A percentile compares a stretch with the other conserved stretches of the same genome.
Evolutionary conservation across 2,797 vertebrate genomes (phyloP).

Genomic region (Chlorospingus flavigularis): DNA sequence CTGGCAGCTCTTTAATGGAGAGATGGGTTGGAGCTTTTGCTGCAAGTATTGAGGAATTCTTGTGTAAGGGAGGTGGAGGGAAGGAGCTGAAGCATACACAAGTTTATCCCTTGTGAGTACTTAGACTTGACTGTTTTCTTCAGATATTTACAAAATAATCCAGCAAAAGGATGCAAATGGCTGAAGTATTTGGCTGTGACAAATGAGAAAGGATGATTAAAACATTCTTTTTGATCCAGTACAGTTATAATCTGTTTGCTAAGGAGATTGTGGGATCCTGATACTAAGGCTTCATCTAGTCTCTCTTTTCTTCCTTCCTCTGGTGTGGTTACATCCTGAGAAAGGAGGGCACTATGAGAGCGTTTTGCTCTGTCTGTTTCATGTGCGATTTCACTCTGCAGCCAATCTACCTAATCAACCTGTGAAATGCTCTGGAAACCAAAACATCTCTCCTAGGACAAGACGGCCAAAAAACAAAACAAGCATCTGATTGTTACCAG

Average conservation of each 20-base stretch:
- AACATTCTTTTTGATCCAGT: not conserved
- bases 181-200: not conserved
- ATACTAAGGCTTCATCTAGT: not conserved
- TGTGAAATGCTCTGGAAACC: not conserved
- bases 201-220: not conserved
- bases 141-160: not conserved
- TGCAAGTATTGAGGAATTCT: not conserved
- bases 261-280: not conserved
- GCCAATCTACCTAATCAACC: not conserved
- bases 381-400: not conserved
- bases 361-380: not conserved
- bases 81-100: not conserved
- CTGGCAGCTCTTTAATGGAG: not conserved
- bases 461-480: not conserved
- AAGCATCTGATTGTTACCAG: not conserved
- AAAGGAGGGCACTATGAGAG: not conserved
- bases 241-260: not conserved
- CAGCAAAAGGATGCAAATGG: not conserved
- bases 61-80: not conserved
- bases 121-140: not conserved
- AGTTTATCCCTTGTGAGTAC: not conserved
- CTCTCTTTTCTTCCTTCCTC: not conserved
- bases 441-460: not conserved
- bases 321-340: not conserved
- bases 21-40: not conserved